phyloP scores from a whole-genome alignment of 2,888 invertebrate genomes.

The Cyrtodaria siliqua region DNA sequence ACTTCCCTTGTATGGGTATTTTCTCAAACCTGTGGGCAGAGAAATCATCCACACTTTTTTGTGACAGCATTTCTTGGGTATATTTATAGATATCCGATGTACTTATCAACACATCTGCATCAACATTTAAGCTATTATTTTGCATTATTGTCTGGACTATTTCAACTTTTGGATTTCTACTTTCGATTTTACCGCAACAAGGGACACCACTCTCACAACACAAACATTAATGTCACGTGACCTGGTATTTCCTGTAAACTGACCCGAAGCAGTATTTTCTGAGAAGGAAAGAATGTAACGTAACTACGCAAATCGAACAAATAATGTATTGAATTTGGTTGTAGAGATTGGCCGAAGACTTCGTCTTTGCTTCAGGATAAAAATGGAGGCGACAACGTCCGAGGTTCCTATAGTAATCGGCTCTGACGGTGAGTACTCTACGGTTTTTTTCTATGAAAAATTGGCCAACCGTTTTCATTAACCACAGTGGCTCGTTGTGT shows the following conservation, averaged over 20 bases:
- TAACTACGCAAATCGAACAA: conserved; percentile 6
- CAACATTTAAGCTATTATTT: no score
- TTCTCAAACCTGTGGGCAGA: no score
- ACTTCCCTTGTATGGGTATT: no score
- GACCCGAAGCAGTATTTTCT: conserved; percentile 12
- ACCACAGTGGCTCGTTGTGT: no score
- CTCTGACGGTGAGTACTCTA: conserved; percentile 46
- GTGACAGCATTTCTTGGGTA: no score
- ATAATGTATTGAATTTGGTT: background rate
- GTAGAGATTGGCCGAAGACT: background rate
- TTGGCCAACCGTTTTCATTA: no score
- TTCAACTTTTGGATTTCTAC: conserved; percentile 3
- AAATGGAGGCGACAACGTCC: conserved; percentile 13
- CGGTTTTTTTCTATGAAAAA: background rate
- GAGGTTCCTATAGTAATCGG: conserved; percentile 49
- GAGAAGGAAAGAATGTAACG: conserved; percentile 6
- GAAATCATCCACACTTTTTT: no score
- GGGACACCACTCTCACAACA: conserved; percentile 5
- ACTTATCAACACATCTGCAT: no score
- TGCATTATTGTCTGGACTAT: no score
- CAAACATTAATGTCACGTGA: conserved; percentile 36
- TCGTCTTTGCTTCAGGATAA: background rate
- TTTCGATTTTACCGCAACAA: conserved; percentile 13
- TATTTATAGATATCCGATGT: no score
- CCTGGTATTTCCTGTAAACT: conserved; percentile 38